Percentiles rank a stretch among this genome's conserved stretches.
These are phyloP conservation scores for Gasterosteus aculeatus DNA, from an alignment of 2,113 vertebrate species.

Conservation along the genomic window DNA sequence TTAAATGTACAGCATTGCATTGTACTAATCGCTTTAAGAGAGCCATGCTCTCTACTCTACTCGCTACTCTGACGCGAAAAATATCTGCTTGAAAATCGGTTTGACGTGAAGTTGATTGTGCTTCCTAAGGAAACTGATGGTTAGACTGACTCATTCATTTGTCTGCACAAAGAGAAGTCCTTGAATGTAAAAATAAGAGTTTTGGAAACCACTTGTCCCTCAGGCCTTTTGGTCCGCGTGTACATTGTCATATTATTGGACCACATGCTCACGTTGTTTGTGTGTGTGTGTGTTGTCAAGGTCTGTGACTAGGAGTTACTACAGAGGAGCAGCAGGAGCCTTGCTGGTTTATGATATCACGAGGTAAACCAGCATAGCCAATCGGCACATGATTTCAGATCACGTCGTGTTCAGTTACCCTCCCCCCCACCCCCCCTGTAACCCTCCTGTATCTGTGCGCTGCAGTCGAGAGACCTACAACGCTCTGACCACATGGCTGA, in stretches of 20 bases:
- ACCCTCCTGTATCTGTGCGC: not conserved
- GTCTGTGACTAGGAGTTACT: slow-evolving; percentile 94
- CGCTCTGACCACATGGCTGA: slow-evolving; percentile 91
- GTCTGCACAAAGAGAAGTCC: too few species aligned
- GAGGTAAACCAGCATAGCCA: slow-evolving; percentile 77
- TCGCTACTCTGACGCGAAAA: not conserved
- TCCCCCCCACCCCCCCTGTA: not conserved
- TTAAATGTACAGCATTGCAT: not conserved
- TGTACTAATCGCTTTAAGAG: not conserved
- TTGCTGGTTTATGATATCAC: slow-evolving; percentile 93
- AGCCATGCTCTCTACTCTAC: not conserved
- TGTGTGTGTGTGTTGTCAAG: slow-evolving; percentile 60
- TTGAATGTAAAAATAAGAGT: too few species aligned
- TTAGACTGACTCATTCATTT: too few species aligned
- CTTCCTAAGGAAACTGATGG: not conserved
- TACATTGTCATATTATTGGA: not conserved
- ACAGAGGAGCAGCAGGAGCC: slow-evolving; percentile 92
- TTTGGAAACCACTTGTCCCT: not conserved
- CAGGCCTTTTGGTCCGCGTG: not conserved
- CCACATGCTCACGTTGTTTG: not conserved
- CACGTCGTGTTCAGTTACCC: not conserved
- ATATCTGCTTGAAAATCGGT: not conserved
- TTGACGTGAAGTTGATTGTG: not conserved
- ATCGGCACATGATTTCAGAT: slow-evolving; percentile 3
- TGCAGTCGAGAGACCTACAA: slow-evolving; percentile 92